These are phyloP conservation scores for Cisticola juncidis DNA, from an alignment of 2,113 vertebrate species.

Conservation along the genomic window DNA sequence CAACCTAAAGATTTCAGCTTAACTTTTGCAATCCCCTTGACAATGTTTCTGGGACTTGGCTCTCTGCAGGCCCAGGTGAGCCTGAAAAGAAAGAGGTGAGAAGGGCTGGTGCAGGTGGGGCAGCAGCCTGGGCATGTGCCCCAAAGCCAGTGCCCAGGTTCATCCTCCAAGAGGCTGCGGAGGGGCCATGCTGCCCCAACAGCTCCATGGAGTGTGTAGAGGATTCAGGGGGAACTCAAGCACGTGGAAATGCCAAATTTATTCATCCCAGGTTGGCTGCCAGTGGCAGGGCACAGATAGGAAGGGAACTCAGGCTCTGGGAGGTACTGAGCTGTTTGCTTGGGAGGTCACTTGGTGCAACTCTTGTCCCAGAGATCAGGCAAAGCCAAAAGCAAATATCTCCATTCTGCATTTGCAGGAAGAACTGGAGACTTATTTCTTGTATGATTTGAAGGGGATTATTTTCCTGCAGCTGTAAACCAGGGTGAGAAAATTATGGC, in stretches of 20 bases:
- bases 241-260: neutral
- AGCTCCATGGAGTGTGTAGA: neutral
- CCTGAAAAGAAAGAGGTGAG: neutral
- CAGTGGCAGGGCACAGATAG: rapidly evolving
- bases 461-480: neutral
- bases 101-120: neutral
- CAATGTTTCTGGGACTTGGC: neutral
- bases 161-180: rapidly evolving
- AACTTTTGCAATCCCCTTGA: neutral
- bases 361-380: neutral
- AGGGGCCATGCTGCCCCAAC: neutral
- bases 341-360: neutral
- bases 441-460: neutral
- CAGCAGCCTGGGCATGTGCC: neutral
- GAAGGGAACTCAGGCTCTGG: neutral
- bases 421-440: neutral
- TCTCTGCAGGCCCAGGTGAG: neutral
- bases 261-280: neutral
- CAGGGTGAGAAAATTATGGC: neutral
- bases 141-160: neutral
- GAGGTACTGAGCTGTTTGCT: neutral
- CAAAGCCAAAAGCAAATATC: neutral
- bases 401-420: neutral
- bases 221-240: neutral
- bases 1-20: neutral